A percentile compares a stretch with the other conserved stretches of the same genome.
phyloP scores from a whole-genome alignment of 2,113 vertebrate genomes.

The Melanotaenia duboulayi region DNA sequence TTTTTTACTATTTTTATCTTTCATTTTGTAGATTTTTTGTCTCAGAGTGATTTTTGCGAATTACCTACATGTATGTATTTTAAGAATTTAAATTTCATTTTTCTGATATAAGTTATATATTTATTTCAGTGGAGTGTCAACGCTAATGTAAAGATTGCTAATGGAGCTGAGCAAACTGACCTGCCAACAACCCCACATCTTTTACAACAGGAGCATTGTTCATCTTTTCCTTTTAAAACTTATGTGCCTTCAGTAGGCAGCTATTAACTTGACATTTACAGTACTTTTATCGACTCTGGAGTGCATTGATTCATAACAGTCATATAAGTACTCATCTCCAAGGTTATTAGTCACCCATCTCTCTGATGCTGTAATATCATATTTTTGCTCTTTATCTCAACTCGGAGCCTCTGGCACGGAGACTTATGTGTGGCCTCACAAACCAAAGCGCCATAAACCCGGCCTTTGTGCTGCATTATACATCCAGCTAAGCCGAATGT shows the following conservation, averaged over 20 bases:
- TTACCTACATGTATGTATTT: background rate
- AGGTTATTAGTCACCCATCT: constrained; percentile 68
- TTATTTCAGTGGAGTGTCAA: constrained; percentile 36
- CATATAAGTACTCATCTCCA: constrained; percentile 69
- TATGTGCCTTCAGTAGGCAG: constrained; percentile 48
- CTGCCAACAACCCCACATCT: constrained; percentile 66
- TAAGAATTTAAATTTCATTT: constrained; percentile 1
- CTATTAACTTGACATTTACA: constrained; percentile 78
- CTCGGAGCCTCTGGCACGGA: constrained; percentile 56
- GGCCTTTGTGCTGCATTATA: constrained; percentile 66
- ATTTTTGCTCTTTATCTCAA: constrained; percentile 71
- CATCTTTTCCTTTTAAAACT: constrained; percentile 77
- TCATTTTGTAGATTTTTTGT: background rate
- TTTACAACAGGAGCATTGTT: constrained; percentile 73
- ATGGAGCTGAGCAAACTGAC: constrained; percentile 71
- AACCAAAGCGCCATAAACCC: constrained; percentile 71
- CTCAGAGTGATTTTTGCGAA: constrained; percentile 6
- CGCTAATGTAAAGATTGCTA: constrained; percentile 39
- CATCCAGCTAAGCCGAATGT: constrained; percentile 66
- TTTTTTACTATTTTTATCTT: background rate
- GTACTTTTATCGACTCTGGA: constrained; percentile 74
- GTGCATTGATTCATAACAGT: constrained; percentile 79
- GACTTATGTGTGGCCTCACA: constrained; percentile 61
- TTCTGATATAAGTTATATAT: constrained; percentile 24
- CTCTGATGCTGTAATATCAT: constrained; percentile 69